A percentile compares a stretch with the other conserved stretches of the same genome.
Conservation (phyloP, 2,888 invertebrate species). For the Neocrepidodera transversa region DNA sequence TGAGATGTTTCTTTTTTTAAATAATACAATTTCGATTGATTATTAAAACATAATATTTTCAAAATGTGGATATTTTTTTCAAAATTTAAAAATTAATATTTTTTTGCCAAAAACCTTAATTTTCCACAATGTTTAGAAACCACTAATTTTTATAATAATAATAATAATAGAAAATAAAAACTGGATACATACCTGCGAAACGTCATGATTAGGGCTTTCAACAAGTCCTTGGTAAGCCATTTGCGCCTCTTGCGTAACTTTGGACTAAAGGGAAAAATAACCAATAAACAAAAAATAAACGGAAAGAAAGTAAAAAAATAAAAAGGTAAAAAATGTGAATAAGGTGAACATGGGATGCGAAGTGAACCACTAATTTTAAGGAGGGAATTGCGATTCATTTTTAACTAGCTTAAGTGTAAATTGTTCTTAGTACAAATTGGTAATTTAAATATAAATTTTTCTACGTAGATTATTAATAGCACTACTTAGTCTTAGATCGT, state of each 20-base stretch:
- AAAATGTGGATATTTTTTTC: too few species aligned
- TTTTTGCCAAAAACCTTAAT: too few species aligned
- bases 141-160: too few species aligned
- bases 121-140: too few species aligned
- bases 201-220: slow-evolving; percentile 65
- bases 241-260: slow-evolving; percentile 87
- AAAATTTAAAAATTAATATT: too few species aligned
- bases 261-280: slow-evolving; percentile 68
- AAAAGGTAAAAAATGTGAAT: slow-evolving; percentile 24
- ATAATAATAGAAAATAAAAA: too few species aligned
- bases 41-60: too few species aligned
- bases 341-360: slow-evolving; percentile 5
- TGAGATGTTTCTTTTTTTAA: too few species aligned
- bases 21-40: too few species aligned
- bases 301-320: slow-evolving; percentile 31
- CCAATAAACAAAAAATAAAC: slow-evolving; percentile 53
- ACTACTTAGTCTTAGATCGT: not conserved
- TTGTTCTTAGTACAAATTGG: slow-evolving; percentile 13
- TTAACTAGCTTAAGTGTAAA: not conserved
- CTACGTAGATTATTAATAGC: not conserved
- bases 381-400: slow-evolving; percentile 17
- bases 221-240: slow-evolving; percentile 93
- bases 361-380: not conserved
- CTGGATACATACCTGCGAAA: slow-evolving; percentile 55
- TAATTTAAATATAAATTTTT: slow-evolving; percentile 2